Evolutionary conservation across 1,140 invertebrate genomes (phyloP).

Genomic region (Drosophila takahashii): DNA sequence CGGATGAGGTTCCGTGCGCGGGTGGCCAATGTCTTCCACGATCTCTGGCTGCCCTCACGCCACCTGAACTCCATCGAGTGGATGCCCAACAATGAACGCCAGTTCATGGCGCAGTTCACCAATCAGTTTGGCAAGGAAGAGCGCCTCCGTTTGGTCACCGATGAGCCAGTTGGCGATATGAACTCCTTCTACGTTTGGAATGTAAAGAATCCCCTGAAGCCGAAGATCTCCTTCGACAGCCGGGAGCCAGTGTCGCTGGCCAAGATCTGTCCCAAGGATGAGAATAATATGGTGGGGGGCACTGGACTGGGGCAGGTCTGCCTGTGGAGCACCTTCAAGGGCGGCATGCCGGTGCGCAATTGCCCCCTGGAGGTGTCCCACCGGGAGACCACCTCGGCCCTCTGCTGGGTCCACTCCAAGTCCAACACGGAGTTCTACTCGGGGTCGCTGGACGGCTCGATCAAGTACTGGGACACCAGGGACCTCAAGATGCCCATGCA

Average conservation of each 20-base stretch:
- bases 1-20: slow-evolving; percentile 50
- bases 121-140: slow-evolving; percentile 21
- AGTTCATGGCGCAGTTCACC: slow-evolving; percentile 92
- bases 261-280: slow-evolving; percentile 94
- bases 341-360: slow-evolving; percentile 86
- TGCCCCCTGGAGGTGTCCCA: slow-evolving; percentile 89
- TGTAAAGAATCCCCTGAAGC: slow-evolving; percentile 92
- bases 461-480: slow-evolving; percentile 93
- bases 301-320: slow-evolving; percentile 92
- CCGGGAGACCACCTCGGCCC: slow-evolving; percentile 88
- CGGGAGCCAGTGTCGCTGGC: slow-evolving; percentile 89
- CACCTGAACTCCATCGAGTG: slow-evolving; percentile 91
- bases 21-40: slow-evolving; percentile 67
- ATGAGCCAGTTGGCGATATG: slow-evolving; percentile 81
- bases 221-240: slow-evolving; percentile 89
- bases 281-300: slow-evolving; percentile 91
- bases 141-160: slow-evolving; percentile 20
- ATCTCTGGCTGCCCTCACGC: slow-evolving; percentile 86
- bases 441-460: slow-evolving; percentile 93
- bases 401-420: slow-evolving; percentile 92
- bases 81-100: slow-evolving; percentile 91
- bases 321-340: slow-evolving; percentile 90
- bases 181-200: slow-evolving; percentile 93
- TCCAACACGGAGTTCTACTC: slow-evolving; percentile 94
- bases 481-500: slow-evolving; percentile 91